Conservation (phyloP, 2,888 invertebrate species). For the Lordiphosa fenestrarum region DNA sequence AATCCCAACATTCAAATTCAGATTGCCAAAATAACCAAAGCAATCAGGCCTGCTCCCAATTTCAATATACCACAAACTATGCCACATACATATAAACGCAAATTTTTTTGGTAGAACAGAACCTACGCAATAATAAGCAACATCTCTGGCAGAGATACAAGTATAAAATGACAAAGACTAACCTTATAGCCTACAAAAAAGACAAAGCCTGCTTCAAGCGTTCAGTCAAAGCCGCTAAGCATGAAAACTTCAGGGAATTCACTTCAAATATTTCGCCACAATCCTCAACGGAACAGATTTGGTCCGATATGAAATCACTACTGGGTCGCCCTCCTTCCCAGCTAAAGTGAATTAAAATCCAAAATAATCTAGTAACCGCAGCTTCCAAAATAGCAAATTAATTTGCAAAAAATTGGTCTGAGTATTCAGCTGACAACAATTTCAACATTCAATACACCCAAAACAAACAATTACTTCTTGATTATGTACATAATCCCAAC, state of each 20-base stretch:
- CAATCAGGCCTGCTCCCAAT: constrained; percentile 13
- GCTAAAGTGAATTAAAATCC: constrained; percentile 10
- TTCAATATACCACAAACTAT: constrained; percentile 17
- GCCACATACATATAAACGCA: constrained; percentile 11
- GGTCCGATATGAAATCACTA: constrained; percentile 20
- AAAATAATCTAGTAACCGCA: constrained; percentile 11
- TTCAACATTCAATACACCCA: constrained; percentile 15
- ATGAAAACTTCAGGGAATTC: constrained; percentile 16
- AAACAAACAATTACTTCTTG: constrained; percentile 12
- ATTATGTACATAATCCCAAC: constrained; percentile 11
- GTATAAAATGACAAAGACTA: constrained; percentile 14
- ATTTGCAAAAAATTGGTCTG: constrained; percentile 15
- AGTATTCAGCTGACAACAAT: constrained; percentile 14
- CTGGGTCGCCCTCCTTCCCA: constrained; percentile 10
- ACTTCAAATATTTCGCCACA: constrained; percentile 23
- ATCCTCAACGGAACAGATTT: constrained; percentile 21
- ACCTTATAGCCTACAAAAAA: constrained; percentile 21
- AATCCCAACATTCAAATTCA: constrained; percentile 12
- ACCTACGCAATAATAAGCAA: constrained; percentile 13
- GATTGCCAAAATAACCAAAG: constrained; percentile 13
- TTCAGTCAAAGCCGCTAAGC: constrained; percentile 21
- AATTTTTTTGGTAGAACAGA: constrained; percentile 7
- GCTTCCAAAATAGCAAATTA: constrained; percentile 6
- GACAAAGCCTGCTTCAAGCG: constrained; percentile 23
- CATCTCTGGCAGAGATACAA: constrained; percentile 15